Evolutionary conservation across 2,888 invertebrate species (phyloP).

Genomic region (Stratiomys singularior): DNA sequence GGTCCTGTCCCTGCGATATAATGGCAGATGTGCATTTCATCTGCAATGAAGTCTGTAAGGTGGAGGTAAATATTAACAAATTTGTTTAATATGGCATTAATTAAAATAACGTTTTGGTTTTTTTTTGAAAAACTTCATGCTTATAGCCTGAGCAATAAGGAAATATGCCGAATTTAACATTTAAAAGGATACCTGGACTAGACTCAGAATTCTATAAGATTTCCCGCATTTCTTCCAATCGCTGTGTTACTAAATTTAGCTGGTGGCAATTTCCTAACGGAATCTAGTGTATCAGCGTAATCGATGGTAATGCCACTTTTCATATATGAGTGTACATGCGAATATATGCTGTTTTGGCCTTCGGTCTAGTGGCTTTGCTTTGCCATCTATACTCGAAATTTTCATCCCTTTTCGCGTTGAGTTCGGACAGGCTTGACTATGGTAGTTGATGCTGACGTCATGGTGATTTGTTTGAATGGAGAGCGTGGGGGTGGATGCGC

Average conservation of each 20-base stretch:
- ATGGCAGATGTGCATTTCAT: too few relatives aligned
- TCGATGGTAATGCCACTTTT: neutral
- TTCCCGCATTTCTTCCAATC: neutral
- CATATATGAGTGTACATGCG: constrained; percentile 8
- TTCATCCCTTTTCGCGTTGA: constrained; percentile 27
- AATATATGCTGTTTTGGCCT: constrained; percentile 19
- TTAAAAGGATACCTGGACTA: too few relatives aligned
- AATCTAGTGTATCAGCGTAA: constrained; percentile 20
- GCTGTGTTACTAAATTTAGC: neutral
- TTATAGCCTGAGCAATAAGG: too few relatives aligned
- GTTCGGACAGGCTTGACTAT: constrained; percentile 27
- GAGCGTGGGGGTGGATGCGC: constrained; percentile 38
- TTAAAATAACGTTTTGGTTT: too few relatives aligned
- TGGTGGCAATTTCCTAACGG: constrained; percentile 1
- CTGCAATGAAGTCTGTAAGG: too few relatives aligned
- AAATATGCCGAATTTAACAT: too few relatives aligned
- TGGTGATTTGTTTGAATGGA: constrained; percentile 21
- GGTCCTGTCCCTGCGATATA: too few relatives aligned
- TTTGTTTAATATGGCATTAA: too few relatives aligned
- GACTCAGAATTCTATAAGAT: too few relatives aligned
- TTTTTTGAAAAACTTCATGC: too few relatives aligned
- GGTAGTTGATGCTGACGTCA: constrained; percentile 28
- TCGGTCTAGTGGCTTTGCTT: constrained; percentile 26
- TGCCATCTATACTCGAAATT: constrained; percentile 23
- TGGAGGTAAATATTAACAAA: too few relatives aligned